Base-by-base conservation (phyloP, 2,888 invertebrate species). In the Leucoptera coffeella region DNA sequence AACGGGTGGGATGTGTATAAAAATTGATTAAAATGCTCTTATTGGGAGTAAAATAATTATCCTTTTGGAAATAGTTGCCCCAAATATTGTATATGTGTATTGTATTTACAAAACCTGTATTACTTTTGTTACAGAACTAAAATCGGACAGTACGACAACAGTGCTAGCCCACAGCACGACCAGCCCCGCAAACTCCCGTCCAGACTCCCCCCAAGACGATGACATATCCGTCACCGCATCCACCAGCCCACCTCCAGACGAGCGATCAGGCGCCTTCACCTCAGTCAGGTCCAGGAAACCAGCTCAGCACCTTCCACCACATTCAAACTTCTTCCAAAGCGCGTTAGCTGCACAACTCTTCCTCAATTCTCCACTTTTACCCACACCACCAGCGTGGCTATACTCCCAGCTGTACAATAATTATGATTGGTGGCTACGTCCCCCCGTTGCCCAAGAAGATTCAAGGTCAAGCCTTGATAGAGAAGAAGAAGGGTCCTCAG, bases 321-420 rank as follows among this genome's bases (percentile, higher is more conserved):
- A 71, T 5, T 74, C 77, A 3, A 60, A 55, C 25, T 44, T 52
- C 35, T 78, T 56, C 57, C 77, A 48, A 34, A 65, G 58, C 35
- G 64, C 59, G 30, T 40, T 62, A 39, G 83, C 83, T 1, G 83
- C 83, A 1, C 82, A 82, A 47, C 58, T 85, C 26, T 85, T 85
- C 43, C 65, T 85, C 19, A 85, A 85, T 43, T 77, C 83, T 4
- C 85, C 85, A 0, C 58, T 85, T 9, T 53, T 85, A 32, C 85
- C 85, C 2, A 82, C 84, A 2, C 84, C 84, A 5, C 81, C 81
- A 19, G 85, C 85, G 32, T 85, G 85, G 85, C 53, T 85, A 4
- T 85, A 85, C 42, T 82, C 83, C 0, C 85, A 85, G 42, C 60
- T 86, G 2, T 85, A 85, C 44, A 80, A 80, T 15, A 77, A 74